Evolutionary conservation across 2,888 invertebrate species (phyloP).

Genomic region (Cactoblastis cactorum): DNA sequence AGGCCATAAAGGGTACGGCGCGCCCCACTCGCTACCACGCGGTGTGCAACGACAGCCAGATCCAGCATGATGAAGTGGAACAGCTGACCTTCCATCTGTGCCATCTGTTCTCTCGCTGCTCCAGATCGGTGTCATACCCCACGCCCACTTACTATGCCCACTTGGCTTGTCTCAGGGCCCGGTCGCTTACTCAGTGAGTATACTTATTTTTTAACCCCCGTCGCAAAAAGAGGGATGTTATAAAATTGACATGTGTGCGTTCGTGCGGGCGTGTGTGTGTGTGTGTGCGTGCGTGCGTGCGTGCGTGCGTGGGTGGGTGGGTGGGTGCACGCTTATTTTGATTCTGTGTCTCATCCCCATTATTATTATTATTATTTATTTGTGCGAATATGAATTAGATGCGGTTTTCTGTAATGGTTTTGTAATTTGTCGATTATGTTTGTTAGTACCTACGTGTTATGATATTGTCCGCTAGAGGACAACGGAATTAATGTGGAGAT

Average conservation of each 20-base stretch:
- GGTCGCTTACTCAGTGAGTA: slow-evolving; percentile 72
- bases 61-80: slow-evolving; percentile 87
- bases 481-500: no score
- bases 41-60: slow-evolving; percentile 87
- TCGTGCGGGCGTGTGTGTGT: no score
- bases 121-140: slow-evolving; percentile 90
- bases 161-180: slow-evolving; percentile 87
- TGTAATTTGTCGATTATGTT: no score
- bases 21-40: slow-evolving; percentile 93
- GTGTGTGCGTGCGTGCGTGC: no score
- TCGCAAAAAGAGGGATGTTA: neutral
- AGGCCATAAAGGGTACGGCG: slow-evolving; percentile 88
- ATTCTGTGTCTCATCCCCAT: no score
- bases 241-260: neutral
- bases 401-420: no score
- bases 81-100: slow-evolving; percentile 90
- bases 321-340: no score
- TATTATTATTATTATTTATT: no score
- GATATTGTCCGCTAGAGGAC: no score
- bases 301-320: no score
- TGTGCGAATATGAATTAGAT: no score
- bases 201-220: neutral
- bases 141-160: slow-evolving; percentile 94
- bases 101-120: slow-evolving; percentile 91
- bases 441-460: no score